A percentile compares a stretch with the other conserved stretches of the same genome.
phyloP scores from a whole-genome alignment of 2,113 vertebrate genomes.

The Vulpes lagopus region DNA sequence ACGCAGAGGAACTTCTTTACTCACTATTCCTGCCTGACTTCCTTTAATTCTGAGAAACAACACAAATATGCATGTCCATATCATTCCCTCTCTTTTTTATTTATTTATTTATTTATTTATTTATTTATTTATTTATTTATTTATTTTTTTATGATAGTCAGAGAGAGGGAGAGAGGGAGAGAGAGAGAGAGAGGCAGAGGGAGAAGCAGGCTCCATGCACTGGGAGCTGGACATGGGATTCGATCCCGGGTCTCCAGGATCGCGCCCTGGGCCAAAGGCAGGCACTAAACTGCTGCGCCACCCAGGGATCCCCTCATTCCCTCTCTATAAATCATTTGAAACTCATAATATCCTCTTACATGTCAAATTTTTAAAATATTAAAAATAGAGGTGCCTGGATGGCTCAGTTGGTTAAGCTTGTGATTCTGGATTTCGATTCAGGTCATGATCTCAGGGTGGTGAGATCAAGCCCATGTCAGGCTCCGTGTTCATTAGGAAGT shows the following conservation, averaged over 20 bases:
- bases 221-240: too few species aligned
- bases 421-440: not conserved
- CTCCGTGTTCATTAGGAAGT: not conserved
- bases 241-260: too few species aligned
- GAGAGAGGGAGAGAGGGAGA: too few species aligned
- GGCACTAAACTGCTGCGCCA: too few species aligned
- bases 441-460: not conserved
- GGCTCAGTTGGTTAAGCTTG: not conserved
- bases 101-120: too few species aligned
- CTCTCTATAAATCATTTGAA: not conserved
- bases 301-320: not conserved
- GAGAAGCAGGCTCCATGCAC: too few species aligned
- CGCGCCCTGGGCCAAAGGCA: too few species aligned
- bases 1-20: not conserved
- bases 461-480: not conserved
- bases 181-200: too few species aligned
- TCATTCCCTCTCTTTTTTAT: not conserved
- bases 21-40: not conserved
- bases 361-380: not conserved
- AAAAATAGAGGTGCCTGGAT: not conserved
- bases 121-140: too few species aligned
- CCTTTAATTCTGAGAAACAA: not conserved
- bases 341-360: not conserved
- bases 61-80: not conserved
- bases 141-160: too few species aligned